Evolutionary conservation across 2,113 vertebrate genomes (phyloP).

Genomic region (Paradoxurus hermaphroditus): DNA sequence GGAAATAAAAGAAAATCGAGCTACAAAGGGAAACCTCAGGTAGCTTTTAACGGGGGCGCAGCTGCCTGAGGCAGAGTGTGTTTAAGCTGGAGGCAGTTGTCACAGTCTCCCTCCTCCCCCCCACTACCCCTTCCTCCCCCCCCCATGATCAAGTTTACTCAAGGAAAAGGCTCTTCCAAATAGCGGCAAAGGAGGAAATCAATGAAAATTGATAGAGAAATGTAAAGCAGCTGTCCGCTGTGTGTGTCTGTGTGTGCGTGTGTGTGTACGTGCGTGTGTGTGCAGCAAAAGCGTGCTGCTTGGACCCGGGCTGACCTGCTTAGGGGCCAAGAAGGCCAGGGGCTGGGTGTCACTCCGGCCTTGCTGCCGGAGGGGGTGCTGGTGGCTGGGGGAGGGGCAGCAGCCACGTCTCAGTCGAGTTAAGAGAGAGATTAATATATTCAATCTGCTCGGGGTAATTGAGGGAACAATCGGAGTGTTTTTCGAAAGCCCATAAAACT

Average conservation of each 20-base stretch:
- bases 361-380: not conserved
- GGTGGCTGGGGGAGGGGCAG: conserved; percentile 57
- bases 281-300: not conserved
- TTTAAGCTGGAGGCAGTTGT: conserved; percentile 59
- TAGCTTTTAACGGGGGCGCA: conserved; percentile 65
- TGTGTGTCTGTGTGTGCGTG: not conserved
- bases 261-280: not conserved
- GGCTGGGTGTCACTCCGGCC: not conserved
- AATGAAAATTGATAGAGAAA: conserved; percentile 70
- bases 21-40: conserved; percentile 71
- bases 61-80: conserved; percentile 71
- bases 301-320: not conserved
- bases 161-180: conserved; percentile 38
- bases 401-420: conserved; percentile 55
- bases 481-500: conserved; percentile 75
- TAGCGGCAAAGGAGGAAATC: conserved; percentile 54
- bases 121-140: rapidly evolving
- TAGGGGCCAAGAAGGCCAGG: not conserved
- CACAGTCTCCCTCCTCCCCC: not conserved
- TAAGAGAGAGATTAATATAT: conserved; percentile 78
- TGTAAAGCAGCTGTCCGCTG: conserved; percentile 16
- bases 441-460: conserved; percentile 74
- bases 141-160: not conserved
- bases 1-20: conserved; percentile 74
- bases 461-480: conserved; percentile 76